Evolutionary conservation across 2,888 invertebrate species (phyloP), one percentile per base, ranked within the genome.

Genomic region (Apantesis nais): DNA sequence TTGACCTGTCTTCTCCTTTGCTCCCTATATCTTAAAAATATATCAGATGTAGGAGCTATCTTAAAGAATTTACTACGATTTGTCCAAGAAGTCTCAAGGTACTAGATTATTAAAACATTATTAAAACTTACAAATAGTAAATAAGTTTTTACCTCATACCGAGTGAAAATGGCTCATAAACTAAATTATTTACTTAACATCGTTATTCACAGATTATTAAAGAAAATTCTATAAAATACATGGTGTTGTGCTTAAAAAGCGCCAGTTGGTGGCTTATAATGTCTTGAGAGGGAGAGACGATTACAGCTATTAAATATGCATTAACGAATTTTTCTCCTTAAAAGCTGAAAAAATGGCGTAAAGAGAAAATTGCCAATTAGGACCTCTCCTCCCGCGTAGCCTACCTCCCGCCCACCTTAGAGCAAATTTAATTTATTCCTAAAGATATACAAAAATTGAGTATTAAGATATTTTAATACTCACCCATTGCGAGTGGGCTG

Each of bases 311-410:
- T 94, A 95, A 95, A 94, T 95, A 94, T 95, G 93, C 94, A 95
- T 93, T 95, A 95, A 94, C 94, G 94, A 93, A 94, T 94, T 95
- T 94, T 94, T 91, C 93, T 93, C 86, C 87, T 94, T 92, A 94
- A 93, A 94, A 93, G 93, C 93, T 91, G 90, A 91, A 93, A 91
- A 93, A 94, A 93, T 89, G 93, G 92, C 92, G 93, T 93, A 93
- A 95, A 91, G 89, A 90, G 93, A 94, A 95, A 95, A 95, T 95
- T 94, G 94, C 71, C 94, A 94, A 95, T 95, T 95, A 94, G 87
- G 83, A 86, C 87, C 85, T 74, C 77, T 77, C 76, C 75, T 71
- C 75, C 77, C 71, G 65, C 66, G 62, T 69, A 55, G 62, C 77
- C 74, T 70, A 74, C 80, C 74, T 78, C 79, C 78, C 79, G 71